Evolutionary conservation across 1,140 invertebrate genomes (phyloP).

Genomic region (Leptinotarsa defecta): DNA sequence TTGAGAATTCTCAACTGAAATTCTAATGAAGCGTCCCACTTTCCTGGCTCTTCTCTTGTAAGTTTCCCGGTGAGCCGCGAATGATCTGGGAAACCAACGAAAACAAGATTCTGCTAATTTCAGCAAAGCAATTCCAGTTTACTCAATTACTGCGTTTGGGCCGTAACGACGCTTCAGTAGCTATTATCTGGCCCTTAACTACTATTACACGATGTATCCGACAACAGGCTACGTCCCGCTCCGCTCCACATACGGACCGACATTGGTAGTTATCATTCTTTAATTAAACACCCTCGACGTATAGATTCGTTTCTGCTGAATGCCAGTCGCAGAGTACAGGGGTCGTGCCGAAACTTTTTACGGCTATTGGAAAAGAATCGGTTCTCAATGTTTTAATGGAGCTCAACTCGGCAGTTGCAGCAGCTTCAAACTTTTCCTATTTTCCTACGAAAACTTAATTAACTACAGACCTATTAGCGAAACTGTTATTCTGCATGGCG

Average conservation of each 20-base stretch:
- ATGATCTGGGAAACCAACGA: conserved; percentile 7
- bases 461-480: no score
- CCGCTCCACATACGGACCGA: conserved; percentile 1
- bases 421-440: no score
- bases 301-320: conserved; percentile 10
- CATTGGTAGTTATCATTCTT: conserved; percentile 22
- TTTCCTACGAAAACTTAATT: no score
- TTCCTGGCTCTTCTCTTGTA: no score
- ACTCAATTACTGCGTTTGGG: conserved; percentile 25
- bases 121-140: conserved; percentile 18
- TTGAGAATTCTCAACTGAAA: no score
- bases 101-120: conserved; percentile 24
- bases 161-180: conserved; percentile 26
- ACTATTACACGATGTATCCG: conserved; percentile 22
- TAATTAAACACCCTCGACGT: conserved; percentile 16
- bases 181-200: conserved; percentile 26
- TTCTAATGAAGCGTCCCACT: no score
- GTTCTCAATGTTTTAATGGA: no score
- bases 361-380: no score
- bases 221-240: background rate
- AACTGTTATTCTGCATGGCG: no score
- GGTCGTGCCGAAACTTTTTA: no score
- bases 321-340: background rate
- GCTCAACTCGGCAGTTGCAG: no score
- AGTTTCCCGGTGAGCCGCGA: background rate